Evolutionary conservation across 2,888 invertebrate genomes (phyloP).

Genomic region (Bombylius major): DNA sequence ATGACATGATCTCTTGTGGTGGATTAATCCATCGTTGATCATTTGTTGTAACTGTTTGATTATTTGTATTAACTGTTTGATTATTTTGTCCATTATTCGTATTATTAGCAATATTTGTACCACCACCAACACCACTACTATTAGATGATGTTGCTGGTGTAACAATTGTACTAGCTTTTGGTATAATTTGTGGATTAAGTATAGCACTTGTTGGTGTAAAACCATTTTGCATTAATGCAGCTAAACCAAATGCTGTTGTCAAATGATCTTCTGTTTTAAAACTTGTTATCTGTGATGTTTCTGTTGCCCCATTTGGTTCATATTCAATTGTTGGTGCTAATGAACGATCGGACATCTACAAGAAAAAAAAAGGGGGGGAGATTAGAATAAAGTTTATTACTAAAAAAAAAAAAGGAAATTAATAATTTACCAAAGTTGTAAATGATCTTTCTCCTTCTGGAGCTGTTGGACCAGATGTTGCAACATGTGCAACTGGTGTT

Average conservation of each 20-base stretch:
- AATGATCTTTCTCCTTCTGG: conserved; percentile 38
- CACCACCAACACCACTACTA: neutral
- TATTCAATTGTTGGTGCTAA: conserved; percentile 36
- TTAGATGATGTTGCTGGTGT: conserved; percentile 9
- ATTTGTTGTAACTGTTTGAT: neutral
- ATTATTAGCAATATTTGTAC: conserved; percentile 9
- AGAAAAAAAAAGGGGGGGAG: conserved; percentile 26
- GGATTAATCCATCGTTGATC: conserved; percentile 43
- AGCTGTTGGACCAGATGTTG: conserved; percentile 36
- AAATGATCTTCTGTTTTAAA: conserved; percentile 61
- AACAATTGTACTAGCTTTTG: conserved; percentile 24
- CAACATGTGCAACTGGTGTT: conserved; percentile 37
- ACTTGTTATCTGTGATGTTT: conserved; percentile 18
- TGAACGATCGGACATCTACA: conserved; percentile 33
- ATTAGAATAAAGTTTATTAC: conserved; percentile 8
- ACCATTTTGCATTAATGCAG: conserved; percentile 64
- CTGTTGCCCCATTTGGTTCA: conserved; percentile 27
- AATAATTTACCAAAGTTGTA: conserved; percentile 33
- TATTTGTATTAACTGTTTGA: neutral
- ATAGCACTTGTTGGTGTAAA: conserved; percentile 54
- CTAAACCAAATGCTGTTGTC: conserved; percentile 57
- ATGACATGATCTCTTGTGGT: conserved; percentile 55
- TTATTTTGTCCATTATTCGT: conserved; percentile 26
- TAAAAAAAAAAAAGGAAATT: conserved; percentile 4
- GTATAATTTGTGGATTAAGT: conserved; percentile 31